phyloP scores from a whole-genome alignment of 2,797 vertebrate species.

The Ceyx erithaca region DNA sequence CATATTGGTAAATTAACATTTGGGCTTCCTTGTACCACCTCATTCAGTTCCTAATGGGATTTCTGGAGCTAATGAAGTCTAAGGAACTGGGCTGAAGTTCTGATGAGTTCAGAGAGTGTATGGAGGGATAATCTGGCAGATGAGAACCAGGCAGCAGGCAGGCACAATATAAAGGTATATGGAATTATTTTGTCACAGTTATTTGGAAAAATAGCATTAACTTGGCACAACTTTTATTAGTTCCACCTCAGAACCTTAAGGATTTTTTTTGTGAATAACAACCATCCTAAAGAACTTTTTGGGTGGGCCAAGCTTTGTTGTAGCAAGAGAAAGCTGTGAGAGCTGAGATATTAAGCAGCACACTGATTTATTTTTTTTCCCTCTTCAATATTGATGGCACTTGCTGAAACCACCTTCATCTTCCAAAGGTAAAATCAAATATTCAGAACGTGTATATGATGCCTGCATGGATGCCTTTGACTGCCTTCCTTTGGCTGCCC shows the following conservation, averaged over 20 bases:
- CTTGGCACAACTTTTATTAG: background rate
- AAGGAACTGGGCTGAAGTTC: background rate
- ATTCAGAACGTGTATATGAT: conserved; percentile 97
- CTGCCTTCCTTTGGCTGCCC: conserved; percentile 97
- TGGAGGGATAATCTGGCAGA: background rate
- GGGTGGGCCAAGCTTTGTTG: background rate
- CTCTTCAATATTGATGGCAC: background rate
- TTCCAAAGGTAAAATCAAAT: conserved; percentile 98
- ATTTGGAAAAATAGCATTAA: background rate
- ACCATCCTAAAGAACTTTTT: background rate
- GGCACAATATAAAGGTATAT: background rate
- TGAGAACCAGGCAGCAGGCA: background rate
- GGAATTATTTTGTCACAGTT: background rate
- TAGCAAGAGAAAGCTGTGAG: background rate
- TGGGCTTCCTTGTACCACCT: conserved; percentile 73
- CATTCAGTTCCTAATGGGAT: conserved; percentile 29
- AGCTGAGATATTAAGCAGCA: background rate
- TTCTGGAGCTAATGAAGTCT: conserved; percentile 47
- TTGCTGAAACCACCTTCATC: conserved; percentile 24
- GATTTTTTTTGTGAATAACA: background rate
- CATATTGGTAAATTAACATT: conserved; percentile 75
- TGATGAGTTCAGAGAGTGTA: background rate
- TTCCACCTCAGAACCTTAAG: background rate
- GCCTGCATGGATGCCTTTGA: conserved; percentile 99
- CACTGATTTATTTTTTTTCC: background rate